Percentiles rank a stretch among this genome's conserved stretches.
These are phyloP conservation scores for Dermochelys coriacea DNA, from an alignment of 2,797 vertebrate species.

Conservation along the genomic window DNA sequence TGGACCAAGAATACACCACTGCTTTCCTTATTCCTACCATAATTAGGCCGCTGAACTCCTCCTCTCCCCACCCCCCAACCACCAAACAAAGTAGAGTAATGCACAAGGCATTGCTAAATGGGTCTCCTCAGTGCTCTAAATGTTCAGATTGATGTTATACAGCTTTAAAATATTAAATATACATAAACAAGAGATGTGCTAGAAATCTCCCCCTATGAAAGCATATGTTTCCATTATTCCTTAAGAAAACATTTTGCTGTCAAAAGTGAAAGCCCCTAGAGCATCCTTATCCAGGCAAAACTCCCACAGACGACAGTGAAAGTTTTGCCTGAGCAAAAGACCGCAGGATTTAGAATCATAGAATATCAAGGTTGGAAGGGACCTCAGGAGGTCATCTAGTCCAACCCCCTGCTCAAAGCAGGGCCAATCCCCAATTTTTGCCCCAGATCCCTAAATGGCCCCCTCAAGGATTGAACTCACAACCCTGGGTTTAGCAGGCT, in stretches of 20 bases:
- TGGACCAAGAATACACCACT: conserved; percentile 69
- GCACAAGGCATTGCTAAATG: conserved; percentile 63
- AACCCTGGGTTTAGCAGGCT: no score
- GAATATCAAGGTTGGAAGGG: no score
- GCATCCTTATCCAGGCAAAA: not conserved
- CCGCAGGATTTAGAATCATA: no score
- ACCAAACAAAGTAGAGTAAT: conserved; percentile 63
- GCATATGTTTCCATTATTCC: conserved; percentile 55
- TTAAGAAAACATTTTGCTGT: conserved; percentile 55
- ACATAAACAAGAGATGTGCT: conserved; percentile 42
- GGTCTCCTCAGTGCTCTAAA: conserved; percentile 57
- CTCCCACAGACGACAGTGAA: accelerated
- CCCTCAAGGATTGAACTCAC: no score
- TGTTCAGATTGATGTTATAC: conserved; percentile 43
- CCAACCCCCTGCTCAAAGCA: no score
- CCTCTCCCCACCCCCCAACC: no score
- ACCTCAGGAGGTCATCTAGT: no score
- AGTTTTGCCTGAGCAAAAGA: conserved; percentile 1
- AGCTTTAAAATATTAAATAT: conserved; percentile 63
- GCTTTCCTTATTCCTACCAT: conserved; percentile 74
- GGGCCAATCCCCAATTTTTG: no score
- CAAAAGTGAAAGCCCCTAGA: conserved; percentile 49
- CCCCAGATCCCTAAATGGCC: no score
- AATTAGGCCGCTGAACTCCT: conserved; percentile 58
- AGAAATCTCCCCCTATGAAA: conserved; percentile 45